Conservation (phyloP, 1,140 invertebrate species). For the Drosophila nebulosa region DNA sequence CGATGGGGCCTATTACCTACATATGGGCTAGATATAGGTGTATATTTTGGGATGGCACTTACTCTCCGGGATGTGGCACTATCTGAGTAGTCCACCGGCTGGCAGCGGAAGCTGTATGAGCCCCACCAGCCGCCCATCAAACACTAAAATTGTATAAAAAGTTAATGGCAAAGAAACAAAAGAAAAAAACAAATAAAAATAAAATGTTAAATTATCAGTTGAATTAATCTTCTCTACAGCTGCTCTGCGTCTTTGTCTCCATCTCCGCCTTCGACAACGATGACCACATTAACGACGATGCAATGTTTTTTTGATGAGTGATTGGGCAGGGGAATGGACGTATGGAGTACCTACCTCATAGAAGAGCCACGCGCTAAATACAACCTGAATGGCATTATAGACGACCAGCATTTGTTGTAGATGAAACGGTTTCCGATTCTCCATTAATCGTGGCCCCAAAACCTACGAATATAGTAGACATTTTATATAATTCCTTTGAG, state of each 20-base stretch:
- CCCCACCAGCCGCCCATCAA: slow-evolving; percentile 89
- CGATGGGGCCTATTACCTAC: neutral
- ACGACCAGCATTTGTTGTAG: slow-evolving; percentile 89
- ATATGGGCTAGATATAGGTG: neutral
- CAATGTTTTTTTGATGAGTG: slow-evolving; percentile 14
- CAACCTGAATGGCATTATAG: slow-evolving; percentile 93
- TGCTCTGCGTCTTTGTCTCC: slow-evolving; percentile 17
- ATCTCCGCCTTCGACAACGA: slow-evolving; percentile 32
- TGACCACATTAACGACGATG: slow-evolving; percentile 15
- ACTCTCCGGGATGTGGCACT: slow-evolving; percentile 89
- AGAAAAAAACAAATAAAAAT: slow-evolving; percentile 23
- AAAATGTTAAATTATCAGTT: slow-evolving; percentile 28
- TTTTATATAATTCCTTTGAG: neutral
- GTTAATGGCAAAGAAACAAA: slow-evolving; percentile 49
- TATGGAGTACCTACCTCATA: slow-evolving; percentile 85
- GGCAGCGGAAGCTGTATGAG: slow-evolving; percentile 92
- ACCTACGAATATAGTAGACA: slow-evolving; percentile 79
- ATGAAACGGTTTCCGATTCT: slow-evolving; percentile 91
- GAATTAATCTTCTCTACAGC: neutral
- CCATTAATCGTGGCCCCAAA: slow-evolving; percentile 91
- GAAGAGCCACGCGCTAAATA: slow-evolving; percentile 92
- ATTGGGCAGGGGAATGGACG: neutral
- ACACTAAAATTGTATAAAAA: slow-evolving; percentile 82
- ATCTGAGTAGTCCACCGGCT: slow-evolving; percentile 92
- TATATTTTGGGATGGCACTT: slow-evolving; percentile 82